Evolutionary conservation across 1,140 invertebrate genomes (phyloP).

Genomic region (Drosophila parvula): DNA sequence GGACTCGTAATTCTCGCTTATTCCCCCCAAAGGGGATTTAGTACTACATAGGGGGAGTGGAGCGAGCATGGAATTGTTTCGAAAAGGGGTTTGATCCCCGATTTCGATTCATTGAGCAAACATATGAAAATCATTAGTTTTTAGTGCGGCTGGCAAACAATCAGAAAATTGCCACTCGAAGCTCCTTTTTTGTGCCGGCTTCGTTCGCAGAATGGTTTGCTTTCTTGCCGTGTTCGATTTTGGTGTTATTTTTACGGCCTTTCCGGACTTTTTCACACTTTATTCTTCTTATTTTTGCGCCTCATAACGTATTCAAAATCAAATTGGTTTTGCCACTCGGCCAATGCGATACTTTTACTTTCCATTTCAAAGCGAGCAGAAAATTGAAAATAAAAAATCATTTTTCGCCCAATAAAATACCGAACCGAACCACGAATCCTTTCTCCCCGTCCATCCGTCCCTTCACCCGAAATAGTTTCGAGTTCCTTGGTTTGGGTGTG

Average conservation of each 20-base stretch:
- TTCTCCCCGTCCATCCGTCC: slow-evolving; percentile 2
- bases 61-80: background rate
- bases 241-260: slow-evolving; percentile 57
- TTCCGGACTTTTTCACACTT: slow-evolving; percentile 79
- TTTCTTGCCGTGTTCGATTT: slow-evolving; percentile 48
- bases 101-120: slow-evolving; percentile 78
- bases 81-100: slow-evolving; percentile 8
- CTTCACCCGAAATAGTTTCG: slow-evolving; percentile 55
- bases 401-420: slow-evolving; percentile 84
- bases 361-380: slow-evolving; percentile 53
- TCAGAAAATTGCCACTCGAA: slow-evolving; percentile 77
- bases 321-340: slow-evolving; percentile 72
- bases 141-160: slow-evolving; percentile 79
- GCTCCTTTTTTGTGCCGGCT: slow-evolving; percentile 46
- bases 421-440: slow-evolving; percentile 44
- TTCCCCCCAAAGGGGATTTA: slow-evolving; percentile 20
- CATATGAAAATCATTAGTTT: slow-evolving; percentile 83
- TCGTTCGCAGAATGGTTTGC: slow-evolving; percentile 29
- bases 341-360: slow-evolving; percentile 71
- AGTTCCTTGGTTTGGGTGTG: slow-evolving; percentile 10
- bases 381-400: slow-evolving; percentile 84
- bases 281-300: slow-evolving; percentile 70
- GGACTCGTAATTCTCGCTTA: slow-evolving; percentile 48
- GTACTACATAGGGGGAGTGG: background rate
- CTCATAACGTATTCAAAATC: slow-evolving; percentile 82